Conservation (phyloP, 2,888 invertebrate species). For the Miltochrista miniata region DNA sequence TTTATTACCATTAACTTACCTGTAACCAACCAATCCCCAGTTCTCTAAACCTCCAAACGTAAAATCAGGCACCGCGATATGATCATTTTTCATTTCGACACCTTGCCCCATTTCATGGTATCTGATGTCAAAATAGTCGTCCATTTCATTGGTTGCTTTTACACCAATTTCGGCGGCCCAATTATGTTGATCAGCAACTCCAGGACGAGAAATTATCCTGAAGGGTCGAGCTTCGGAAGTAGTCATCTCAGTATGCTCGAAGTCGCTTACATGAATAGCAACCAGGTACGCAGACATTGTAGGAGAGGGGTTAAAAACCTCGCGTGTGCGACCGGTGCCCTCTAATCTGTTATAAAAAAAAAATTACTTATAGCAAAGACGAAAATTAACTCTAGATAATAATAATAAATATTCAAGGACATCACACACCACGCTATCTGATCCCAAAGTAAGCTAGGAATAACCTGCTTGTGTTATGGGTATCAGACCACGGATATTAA, state of each 20-base stretch:
- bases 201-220: constrained; percentile 67
- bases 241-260: constrained; percentile 71
- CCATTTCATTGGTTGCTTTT: constrained; percentile 75
- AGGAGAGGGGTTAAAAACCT: constrained; percentile 82
- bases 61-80: constrained; percentile 91
- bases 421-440: too few species aligned
- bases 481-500: too few species aligned
- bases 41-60: constrained; percentile 93
- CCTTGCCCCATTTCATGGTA: constrained; percentile 83
- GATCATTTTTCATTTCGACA: constrained; percentile 83
- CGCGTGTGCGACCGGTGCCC: constrained; percentile 47
- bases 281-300: constrained; percentile 92
- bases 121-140: constrained; percentile 81
- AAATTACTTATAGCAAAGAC: too few species aligned
- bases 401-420: too few species aligned
- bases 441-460: too few species aligned
- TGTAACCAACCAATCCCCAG: constrained; percentile 91
- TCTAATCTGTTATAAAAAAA: constrained; percentile 26
- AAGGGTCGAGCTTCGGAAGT: constrained; percentile 81
- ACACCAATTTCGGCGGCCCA: constrained; percentile 78
- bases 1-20: neutral
- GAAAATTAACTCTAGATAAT: too few species aligned
- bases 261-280: constrained; percentile 92
- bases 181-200: constrained; percentile 59
- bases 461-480: too few species aligned